Evolutionary conservation across 2,113 vertebrate genomes (phyloP), one percentile per base, ranked within the genome.

Genomic region (Zingel zingel): DNA sequence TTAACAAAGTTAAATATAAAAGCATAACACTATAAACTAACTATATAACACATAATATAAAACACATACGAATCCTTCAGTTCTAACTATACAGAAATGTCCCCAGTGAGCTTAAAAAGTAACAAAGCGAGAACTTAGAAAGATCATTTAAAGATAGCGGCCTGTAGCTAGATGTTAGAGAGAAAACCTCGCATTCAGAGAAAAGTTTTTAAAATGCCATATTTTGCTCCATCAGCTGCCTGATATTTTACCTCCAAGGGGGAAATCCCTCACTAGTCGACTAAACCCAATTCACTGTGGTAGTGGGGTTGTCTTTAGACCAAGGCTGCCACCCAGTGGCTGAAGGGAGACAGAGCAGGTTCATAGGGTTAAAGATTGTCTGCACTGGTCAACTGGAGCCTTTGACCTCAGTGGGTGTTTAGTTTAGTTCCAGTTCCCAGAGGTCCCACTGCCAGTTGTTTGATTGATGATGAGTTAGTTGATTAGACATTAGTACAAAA

Each of bases 301-400:
- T 21, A 2, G 5, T 25, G 59, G 10, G 36, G 61, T 12, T 39
- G 61, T 76, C 67, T 36, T 21, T 72, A 2, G 21, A 18, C 3
- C 39, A 70, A 79, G 87, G 88, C 89, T 86, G 76, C 88, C 91
- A 75, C 9, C 91, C 30, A 25, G 81, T 72, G 93, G 88, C 6
- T 12, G 15, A 65, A 3, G 0, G 0, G 5, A 53, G 59, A 27
- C 21, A 27, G 0, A 4, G 21, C 53, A 45, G 15, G 58, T 57
- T 39, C 5, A 15, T 14, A 16, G 6, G 45, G 8, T 69, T 8
- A 11, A 39, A 36, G 18, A 18, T 8, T 39, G 27, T 27, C 74
- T 47, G 50, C 43, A n/a, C 54, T 53, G 54, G 33, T 76, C 53
- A 57, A 1, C 8, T 16, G 14, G 19, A 50, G 14, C 2, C 7